Conservation (phyloP, 2,797 vertebrate genomes). For the Tympanoctomys barrerae region DNA sequence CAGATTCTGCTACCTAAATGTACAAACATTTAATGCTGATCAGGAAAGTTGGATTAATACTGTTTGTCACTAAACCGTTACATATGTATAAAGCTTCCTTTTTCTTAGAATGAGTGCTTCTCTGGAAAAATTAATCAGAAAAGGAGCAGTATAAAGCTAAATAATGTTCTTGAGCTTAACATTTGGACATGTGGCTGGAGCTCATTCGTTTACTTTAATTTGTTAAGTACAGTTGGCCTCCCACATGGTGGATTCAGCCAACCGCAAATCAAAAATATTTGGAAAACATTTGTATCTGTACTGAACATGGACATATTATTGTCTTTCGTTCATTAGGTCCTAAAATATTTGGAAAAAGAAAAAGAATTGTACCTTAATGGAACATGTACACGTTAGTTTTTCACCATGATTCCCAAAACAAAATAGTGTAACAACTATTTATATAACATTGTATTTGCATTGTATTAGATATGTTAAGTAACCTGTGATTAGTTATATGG, state of each 20-base stretch:
- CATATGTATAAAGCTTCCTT: neutral
- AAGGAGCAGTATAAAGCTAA: neutral
- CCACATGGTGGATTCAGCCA: neutral
- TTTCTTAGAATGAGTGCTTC: conserved; percentile 22
- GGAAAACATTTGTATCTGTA: neutral
- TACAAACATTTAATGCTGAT: neutral
- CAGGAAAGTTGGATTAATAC: neutral
- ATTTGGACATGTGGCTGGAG: neutral
- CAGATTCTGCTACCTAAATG: neutral
- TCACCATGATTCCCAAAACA: neutral
- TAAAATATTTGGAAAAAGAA: neutral
- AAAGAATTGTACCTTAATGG: neutral
- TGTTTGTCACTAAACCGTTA: neutral
- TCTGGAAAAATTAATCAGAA: conserved; percentile 9
- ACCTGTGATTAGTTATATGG: neutral
- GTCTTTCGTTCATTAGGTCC: neutral
- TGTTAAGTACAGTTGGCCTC: neutral
- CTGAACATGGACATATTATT: neutral
- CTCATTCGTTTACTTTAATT: neutral
- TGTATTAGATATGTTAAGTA: neutral
- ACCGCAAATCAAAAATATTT: neutral
- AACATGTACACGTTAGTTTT: neutral
- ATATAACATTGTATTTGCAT: neutral
- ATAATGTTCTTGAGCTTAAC: neutral
- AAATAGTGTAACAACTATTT: neutral